Evolutionary conservation across 2,113 vertebrate species (phyloP).

Genomic region (Nannospalax galili): DNA sequence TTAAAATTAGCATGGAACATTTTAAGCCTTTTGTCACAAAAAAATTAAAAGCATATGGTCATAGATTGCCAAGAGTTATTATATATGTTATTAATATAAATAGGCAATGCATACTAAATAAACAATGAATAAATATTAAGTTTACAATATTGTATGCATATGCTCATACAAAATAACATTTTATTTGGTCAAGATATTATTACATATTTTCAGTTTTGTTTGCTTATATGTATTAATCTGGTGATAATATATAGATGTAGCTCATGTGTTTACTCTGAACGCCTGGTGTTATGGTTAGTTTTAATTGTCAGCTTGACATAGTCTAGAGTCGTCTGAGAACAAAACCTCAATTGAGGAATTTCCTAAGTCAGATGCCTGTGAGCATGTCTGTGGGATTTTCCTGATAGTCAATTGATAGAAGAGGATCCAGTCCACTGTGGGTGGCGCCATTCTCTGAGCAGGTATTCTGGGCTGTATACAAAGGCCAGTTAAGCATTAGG

Average conservation of each 20-base stretch:
- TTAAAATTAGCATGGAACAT: background rate
- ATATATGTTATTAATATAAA: background rate
- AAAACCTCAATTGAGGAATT: background rate
- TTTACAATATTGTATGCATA: background rate
- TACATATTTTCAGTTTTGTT: background rate
- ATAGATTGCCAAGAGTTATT: background rate
- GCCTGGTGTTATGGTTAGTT: background rate
- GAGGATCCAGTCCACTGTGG: accelerated
- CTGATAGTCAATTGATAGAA: background rate
- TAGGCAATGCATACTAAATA: background rate
- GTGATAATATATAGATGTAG: background rate
- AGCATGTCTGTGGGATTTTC: no score
- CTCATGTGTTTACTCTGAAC: background rate
- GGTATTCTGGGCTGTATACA: background rate
- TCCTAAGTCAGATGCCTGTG: no score
- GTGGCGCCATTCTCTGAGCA: background rate
- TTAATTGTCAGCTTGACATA: background rate
- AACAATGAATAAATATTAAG: background rate
- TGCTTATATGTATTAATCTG: background rate
- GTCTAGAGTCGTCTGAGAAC: background rate
- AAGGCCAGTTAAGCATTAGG: no score
- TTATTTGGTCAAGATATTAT: background rate
- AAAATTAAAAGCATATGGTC: background rate
- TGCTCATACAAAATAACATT: background rate
- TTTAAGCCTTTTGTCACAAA: conserved; percentile 40